Conservation (phyloP, 2,113 vertebrate genomes). For the Vombatus ursinus region DNA sequence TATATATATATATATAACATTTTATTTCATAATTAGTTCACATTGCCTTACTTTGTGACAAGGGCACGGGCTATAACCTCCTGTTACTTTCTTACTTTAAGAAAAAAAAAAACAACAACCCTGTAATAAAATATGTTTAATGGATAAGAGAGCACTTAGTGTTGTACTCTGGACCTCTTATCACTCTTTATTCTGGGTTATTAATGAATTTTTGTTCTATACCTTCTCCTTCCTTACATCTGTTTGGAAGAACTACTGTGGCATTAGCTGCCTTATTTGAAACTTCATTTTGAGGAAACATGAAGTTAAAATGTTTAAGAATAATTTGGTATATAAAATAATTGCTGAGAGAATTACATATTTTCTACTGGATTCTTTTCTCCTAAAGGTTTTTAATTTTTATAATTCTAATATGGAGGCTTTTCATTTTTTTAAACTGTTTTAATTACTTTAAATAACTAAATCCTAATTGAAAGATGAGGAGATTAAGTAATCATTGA, state of each 20-base stretch:
- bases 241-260: not conserved
- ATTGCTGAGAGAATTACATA: not conserved
- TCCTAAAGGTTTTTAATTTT: not conserved
- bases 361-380: not conserved
- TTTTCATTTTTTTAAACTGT: not conserved
- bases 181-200: not conserved
- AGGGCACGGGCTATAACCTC: not conserved
- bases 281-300: not conserved
- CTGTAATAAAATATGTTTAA: not conserved
- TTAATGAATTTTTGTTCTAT: not conserved
- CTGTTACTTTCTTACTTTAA: not conserved
- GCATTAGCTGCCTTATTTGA: not conserved
- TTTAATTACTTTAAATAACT: too few relatives aligned
- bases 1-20: not conserved
- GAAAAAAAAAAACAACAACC: not conserved
- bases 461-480: too few relatives aligned
- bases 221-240: not conserved
- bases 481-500: too few relatives aligned
- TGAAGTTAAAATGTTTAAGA: conserved; percentile 9
- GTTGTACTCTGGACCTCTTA: conserved; percentile 22
- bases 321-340: not conserved
- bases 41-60: not conserved
- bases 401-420: not conserved
- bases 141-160: not conserved
- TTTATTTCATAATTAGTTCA: not conserved